Evolutionary conservation across 2,113 vertebrate genomes (phyloP).

Genomic region (Rhinolophus ferrumequinum): DNA sequence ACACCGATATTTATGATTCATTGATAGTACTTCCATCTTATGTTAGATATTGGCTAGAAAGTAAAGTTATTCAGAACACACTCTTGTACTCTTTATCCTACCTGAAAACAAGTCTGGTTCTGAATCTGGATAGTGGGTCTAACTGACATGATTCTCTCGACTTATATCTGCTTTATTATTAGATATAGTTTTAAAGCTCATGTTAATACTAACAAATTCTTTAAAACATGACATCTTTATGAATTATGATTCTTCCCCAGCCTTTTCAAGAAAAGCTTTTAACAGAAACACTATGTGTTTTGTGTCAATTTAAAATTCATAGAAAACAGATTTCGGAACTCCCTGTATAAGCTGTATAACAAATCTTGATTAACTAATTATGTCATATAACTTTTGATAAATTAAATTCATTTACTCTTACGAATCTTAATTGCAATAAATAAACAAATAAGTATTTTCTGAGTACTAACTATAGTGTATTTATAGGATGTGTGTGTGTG

Average conservation of each 20-base stretch:
- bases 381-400: background rate
- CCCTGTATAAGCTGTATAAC: background rate
- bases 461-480: background rate
- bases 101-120: background rate
- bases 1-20: background rate
- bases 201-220: background rate
- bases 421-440: background rate
- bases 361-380: background rate
- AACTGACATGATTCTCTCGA: background rate
- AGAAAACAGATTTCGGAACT: background rate
- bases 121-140: background rate
- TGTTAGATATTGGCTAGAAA: background rate
- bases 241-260: background rate
- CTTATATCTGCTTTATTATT: background rate
- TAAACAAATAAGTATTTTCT: background rate
- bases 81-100: background rate
- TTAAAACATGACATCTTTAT: background rate
- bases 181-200: background rate
- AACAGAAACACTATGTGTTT: background rate
- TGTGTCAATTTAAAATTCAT: constrained; percentile 20
- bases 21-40: background rate
- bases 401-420: background rate
- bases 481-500: background rate
- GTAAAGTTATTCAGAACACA: background rate
- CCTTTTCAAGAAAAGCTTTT: constrained; percentile 31